phyloP scores from a whole-genome alignment of 2,797 vertebrate species.

The Ceyx erithaca region DNA sequence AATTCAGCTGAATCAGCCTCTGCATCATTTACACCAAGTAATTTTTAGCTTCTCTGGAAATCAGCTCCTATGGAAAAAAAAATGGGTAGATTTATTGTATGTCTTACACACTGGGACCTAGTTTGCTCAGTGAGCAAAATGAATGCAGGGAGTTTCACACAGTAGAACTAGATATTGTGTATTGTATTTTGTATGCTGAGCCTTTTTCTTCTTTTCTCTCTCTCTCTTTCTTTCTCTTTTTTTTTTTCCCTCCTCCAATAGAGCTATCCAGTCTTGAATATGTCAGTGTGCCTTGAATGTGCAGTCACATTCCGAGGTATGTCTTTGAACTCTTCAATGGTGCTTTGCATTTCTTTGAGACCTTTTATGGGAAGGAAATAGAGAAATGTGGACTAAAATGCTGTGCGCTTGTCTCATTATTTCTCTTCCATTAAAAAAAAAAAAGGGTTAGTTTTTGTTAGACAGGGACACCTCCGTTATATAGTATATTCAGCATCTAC shows the following conservation, averaged over 20 bases:
- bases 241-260: not conserved
- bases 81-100: slow-evolving; percentile 32
- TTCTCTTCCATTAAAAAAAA: slow-evolving; percentile 16
- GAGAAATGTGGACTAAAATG: slow-evolving; percentile 53
- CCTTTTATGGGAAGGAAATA: slow-evolving; percentile 57
- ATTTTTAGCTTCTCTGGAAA: slow-evolving; percentile 60
- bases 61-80: slow-evolving; percentile 34
- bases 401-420: slow-evolving; percentile 40
- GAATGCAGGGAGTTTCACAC: slow-evolving; percentile 44
- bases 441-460: slow-evolving; percentile 32
- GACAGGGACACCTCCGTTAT: not conserved
- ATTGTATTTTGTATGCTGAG: slow-evolving; percentile 20
- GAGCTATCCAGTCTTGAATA: slow-evolving; percentile 53
- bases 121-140: slow-evolving; percentile 56
- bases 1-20: slow-evolving; percentile 64
- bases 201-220: not conserved
- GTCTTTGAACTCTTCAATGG: slow-evolving; percentile 67
- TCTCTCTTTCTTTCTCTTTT: not conserved
- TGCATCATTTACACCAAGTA: slow-evolving; percentile 62
- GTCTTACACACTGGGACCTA: slow-evolving; percentile 1
- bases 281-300: slow-evolving; percentile 52
- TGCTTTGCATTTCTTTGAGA: slow-evolving; percentile 71
- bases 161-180: slow-evolving; percentile 41
- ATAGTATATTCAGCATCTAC: not conserved
- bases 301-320: slow-evolving; percentile 55